phyloP scores from a whole-genome alignment of 2,797 vertebrate genomes.

The Semaprochilodus insignis region DNA sequence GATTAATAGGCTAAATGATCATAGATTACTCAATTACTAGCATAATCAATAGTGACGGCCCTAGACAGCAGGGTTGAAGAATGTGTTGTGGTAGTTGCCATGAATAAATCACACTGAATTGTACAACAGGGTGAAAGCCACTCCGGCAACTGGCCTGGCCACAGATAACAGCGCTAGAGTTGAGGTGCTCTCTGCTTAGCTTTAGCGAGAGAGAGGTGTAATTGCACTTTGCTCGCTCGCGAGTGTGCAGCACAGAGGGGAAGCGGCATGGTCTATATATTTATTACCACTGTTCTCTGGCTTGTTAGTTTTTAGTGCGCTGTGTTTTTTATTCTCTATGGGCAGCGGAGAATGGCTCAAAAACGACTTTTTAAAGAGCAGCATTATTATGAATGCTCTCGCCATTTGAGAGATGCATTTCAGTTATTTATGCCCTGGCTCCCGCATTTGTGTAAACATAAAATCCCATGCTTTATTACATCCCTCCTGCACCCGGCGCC shows the following conservation, averaged over 20 bases:
- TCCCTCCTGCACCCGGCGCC: slow-evolving; percentile 88
- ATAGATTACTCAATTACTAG: background rate
- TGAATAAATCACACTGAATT: background rate
- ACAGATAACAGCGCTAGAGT: slow-evolving; percentile 1
- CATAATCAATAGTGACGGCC: background rate
- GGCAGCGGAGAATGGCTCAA: slow-evolving; percentile 60
- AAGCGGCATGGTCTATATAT: slow-evolving; percentile 51
- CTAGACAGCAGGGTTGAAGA: background rate
- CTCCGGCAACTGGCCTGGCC: slow-evolving; percentile 3
- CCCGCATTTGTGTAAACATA: slow-evolving; percentile 89
- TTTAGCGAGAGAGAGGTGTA: slow-evolving; percentile 33
- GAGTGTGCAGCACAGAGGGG: slow-evolving; percentile 25
- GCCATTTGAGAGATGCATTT: slow-evolving; percentile 75
- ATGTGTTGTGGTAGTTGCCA: background rate
- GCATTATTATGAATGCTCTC: slow-evolving; percentile 63
- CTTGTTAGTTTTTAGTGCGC: slow-evolving; percentile 68
- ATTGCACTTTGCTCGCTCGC: slow-evolving; percentile 21
- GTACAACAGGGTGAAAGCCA: background rate
- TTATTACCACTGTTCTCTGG: slow-evolving; percentile 63
- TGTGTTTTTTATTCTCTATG: slow-evolving; percentile 61
- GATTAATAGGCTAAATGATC: background rate
- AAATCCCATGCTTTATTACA: slow-evolving; percentile 92
- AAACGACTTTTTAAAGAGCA: slow-evolving; percentile 66
- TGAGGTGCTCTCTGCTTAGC: slow-evolving; percentile 22
- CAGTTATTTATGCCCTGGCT: slow-evolving; percentile 82